phyloP scores from a whole-genome alignment of 2,888 invertebrate genomes.

The Empis livida region DNA sequence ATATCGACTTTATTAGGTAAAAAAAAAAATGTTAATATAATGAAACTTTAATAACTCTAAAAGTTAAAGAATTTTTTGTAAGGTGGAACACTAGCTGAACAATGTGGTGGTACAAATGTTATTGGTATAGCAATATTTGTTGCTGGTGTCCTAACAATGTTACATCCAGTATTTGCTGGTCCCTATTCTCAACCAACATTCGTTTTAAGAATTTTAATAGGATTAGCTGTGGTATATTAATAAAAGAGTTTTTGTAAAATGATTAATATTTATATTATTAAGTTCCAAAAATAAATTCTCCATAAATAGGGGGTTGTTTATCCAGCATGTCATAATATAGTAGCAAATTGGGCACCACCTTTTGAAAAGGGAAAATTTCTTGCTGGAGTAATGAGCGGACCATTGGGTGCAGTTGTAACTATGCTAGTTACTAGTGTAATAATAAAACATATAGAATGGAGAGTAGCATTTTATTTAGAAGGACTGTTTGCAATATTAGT shows the following conservation, averaged over 20 bases:
- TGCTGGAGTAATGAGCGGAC: slow-evolving; percentile 54
- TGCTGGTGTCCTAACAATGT: too few relatives aligned
- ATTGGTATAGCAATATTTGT: slow-evolving; percentile 38
- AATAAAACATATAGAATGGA: slow-evolving; percentile 51
- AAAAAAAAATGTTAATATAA: too few relatives aligned
- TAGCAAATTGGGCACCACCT: slow-evolving; percentile 61
- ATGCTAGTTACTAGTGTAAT: slow-evolving; percentile 54
- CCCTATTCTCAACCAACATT: too few relatives aligned
- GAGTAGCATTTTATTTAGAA: slow-evolving; percentile 52
- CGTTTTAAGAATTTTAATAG: too few relatives aligned
- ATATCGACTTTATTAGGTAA: slow-evolving; percentile 30
- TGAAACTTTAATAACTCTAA: too few relatives aligned
- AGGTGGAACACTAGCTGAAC: slow-evolving; percentile 53
- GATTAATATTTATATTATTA: too few relatives aligned
- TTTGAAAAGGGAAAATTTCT: slow-evolving; percentile 62
- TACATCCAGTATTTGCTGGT: too few relatives aligned
- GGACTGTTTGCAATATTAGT: slow-evolving; percentile 43
- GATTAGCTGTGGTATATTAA: background rate
- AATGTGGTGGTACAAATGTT: slow-evolving; percentile 47
- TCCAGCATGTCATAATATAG: slow-evolving; percentile 41
- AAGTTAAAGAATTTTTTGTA: too few relatives aligned
- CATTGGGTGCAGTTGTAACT: slow-evolving; percentile 55
- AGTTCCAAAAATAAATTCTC: background rate
- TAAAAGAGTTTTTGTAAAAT: background rate
- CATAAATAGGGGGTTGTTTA: too few relatives aligned